phyloP scores from a whole-genome alignment of 1,140 invertebrate genomes.

The Panonychus citri region DNA sequence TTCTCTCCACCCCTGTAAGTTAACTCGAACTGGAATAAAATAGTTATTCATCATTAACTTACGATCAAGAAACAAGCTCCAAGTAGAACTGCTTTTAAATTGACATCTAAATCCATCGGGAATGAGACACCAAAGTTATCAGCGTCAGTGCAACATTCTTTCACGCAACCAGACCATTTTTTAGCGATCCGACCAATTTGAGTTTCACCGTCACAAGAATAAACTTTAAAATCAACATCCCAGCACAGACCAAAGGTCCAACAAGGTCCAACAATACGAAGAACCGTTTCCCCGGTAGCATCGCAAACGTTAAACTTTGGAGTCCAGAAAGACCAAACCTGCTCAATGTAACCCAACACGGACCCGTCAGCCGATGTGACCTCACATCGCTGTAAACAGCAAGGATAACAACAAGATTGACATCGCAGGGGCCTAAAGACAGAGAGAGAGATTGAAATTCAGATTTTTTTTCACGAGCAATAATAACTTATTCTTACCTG shows the following conservation, averaged over 20 bases:
- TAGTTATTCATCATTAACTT: constrained; percentile 6
- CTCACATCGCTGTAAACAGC: constrained; percentile 54
- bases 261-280: constrained; percentile 58
- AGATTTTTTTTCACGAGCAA: too few relatives aligned
- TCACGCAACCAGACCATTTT: constrained; percentile 41
- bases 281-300: constrained; percentile 42
- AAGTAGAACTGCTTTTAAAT: constrained; percentile 50
- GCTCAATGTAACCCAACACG: constrained; percentile 47
- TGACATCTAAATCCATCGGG: constrained; percentile 51
- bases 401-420: constrained; percentile 50
- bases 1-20: too few relatives aligned
- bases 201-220: constrained; percentile 1
- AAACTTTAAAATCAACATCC: constrained; percentile 43
- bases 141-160: constrained; percentile 45
- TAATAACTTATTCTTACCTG: constrained; percentile 3
- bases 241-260: constrained; percentile 55
- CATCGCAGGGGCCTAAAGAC: constrained; percentile 36
- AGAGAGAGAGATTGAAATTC: constrained; percentile 21
- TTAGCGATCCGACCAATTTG: constrained; percentile 47
- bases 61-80: constrained; percentile 32
- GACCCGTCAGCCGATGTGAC: constrained; percentile 38
- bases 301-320: constrained; percentile 55
- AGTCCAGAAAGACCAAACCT: constrained; percentile 56
- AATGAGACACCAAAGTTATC: constrained; percentile 54
- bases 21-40: too few relatives aligned